Percentiles rank a stretch among this genome's conserved stretches.
Conservation (phyloP, 1,140 invertebrate genomes). For the Aphelenchoides fujianensis region DNA sequence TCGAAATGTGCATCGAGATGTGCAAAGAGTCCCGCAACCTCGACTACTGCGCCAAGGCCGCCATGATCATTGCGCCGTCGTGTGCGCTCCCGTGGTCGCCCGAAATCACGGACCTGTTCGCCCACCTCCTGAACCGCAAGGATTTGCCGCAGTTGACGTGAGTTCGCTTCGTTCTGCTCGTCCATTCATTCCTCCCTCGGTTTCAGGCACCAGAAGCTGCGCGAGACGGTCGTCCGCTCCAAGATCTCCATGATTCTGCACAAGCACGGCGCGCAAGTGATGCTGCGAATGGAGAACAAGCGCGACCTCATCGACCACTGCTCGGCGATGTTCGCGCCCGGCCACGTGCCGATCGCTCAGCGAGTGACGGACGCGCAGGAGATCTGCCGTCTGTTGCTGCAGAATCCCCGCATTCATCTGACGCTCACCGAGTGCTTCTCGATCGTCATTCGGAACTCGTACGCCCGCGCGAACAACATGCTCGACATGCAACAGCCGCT, state of each 20-base stretch:
- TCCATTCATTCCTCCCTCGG: neutral
- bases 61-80: conserved; percentile 3
- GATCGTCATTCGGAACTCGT: neutral
- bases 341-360: neutral
- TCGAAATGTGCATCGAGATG: conserved; percentile 5
- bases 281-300: neutral
- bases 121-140: neutral
- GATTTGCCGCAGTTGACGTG: neutral
- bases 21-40: neutral
- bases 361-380: neutral
- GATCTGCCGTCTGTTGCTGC: neutral
- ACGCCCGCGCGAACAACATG: neutral
- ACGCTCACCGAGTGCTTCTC: conserved; percentile 1
- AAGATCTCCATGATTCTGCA: neutral
- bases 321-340: neutral
- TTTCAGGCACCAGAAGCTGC: neutral
- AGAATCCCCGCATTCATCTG: neutral
- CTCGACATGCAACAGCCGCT: neutral
- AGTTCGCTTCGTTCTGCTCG: neutral
- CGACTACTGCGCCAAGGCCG: neutral
- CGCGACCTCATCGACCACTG: neutral
- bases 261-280: neutral
- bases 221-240: neutral
- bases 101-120: neutral
- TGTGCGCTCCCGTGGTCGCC: neutral